phyloP scores from a whole-genome alignment of 2,888 invertebrate species.

The Amphipoea oculea region DNA sequence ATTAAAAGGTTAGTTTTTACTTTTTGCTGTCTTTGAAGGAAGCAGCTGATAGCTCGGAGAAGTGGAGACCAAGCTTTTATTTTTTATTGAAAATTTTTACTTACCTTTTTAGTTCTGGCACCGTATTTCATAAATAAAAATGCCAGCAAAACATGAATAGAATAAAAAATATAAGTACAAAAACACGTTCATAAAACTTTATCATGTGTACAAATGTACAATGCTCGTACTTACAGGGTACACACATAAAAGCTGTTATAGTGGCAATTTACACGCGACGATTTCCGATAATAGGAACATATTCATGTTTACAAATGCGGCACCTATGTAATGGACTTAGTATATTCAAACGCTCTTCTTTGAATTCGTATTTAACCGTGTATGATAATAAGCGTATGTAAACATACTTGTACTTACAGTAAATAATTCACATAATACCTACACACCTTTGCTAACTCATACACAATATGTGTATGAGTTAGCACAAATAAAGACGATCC shows the following conservation, averaged over 20 bases:
- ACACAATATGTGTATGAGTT: constrained; percentile 21
- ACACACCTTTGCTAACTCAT: constrained; percentile 25
- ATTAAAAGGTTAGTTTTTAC: constrained; percentile 44
- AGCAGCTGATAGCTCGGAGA: constrained; percentile 16
- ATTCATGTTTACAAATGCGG: constrained; percentile 41
- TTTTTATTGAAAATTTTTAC: constrained; percentile 19
- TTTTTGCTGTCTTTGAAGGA: constrained; percentile 38
- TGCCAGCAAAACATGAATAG: constrained; percentile 11
- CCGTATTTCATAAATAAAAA: neutral
- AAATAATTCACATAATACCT: constrained; percentile 13
- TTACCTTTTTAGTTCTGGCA: neutral
- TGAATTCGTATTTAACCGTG: constrained; percentile 16
- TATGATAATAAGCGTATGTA: constrained; percentile 33
- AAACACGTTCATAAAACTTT: constrained; percentile 39
- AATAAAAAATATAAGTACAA: constrained; percentile 24
- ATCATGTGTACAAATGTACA: constrained; percentile 44
- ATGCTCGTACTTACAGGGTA: constrained; percentile 27
- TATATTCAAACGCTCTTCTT: constrained; percentile 35
- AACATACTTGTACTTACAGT: constrained; percentile 3
- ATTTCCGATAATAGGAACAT: constrained; percentile 52
- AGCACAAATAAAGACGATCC: constrained; percentile 20
- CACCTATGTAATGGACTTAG: constrained; percentile 10
- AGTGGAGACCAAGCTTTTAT: neutral
- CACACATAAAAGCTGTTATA: constrained; percentile 56
- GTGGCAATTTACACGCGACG: constrained; percentile 58